Evolutionary conservation across 2,797 vertebrate species (phyloP), one percentile per base, ranked within the genome.

Genomic region (Emys orbicularis): DNA sequence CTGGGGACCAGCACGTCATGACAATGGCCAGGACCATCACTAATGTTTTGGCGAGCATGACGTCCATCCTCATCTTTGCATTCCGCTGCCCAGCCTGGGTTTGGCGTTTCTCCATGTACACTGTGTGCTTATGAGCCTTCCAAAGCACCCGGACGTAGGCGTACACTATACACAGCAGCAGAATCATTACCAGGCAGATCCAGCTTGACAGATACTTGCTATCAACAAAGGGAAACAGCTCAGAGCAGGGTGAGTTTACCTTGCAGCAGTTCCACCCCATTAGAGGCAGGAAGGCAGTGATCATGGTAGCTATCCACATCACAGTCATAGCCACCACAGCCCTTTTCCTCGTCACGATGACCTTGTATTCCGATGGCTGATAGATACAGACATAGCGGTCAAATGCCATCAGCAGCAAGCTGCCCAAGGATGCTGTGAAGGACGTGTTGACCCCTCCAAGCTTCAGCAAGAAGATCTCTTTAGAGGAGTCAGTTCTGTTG

Each of bases 341-440:
- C 91, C 98, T 98, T 29, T 72, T 96, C 11, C 97, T 98, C 1
- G 99, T 99, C 96, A 99, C 96, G 19, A 99, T 95, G 53, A 98
- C 94, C 97, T 99, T 99, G 97, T 99, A 99, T 2, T 96, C 56
- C 1, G 98, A 96, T 9, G 99, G 98, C 29, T 97, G 98, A 92
- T 98, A 94, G 96, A 99, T 99, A 97, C 99, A 99, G 93, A 99
- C 97, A 97, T 99, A 99, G 37, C 99, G 99, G 97, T 99, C 99
- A 79, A 99, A 86, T 15, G 99, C 99, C 0, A 99, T 99, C 92
- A 99, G 98, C 95, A 99, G 98, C 88, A 99, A 98, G 97, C 99
- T 99, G 84, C 99, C 99, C 87, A 99, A 98, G 4, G 99, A 99
- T 83, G 98, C 98, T 0, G 99, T 99, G 97, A 99, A 99, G 68